Base-by-base conservation (phyloP, 2,797 vertebrate species). In the Champsocephalus esox region DNA sequence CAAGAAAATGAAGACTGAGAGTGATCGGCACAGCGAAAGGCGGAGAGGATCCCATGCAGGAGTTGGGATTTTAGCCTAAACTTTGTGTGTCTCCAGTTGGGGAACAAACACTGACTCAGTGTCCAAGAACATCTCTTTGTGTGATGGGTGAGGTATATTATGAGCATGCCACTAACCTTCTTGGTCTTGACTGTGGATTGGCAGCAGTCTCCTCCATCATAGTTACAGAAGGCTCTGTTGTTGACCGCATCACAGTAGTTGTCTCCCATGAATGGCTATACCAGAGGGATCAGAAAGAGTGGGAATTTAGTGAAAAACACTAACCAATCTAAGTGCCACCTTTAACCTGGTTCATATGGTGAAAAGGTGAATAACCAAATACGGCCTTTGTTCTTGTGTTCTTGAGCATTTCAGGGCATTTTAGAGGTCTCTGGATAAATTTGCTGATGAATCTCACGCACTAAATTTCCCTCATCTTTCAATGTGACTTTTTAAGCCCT, bases 201-300 rank as follows among this genome's bases (percentile, higher is more conserved):
- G 3, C 98, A 99, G 95, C 98, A 99, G 82, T 99, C 98, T 58
- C 98, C 98, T 69, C 97, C 98, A 6, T 99, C 98, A 0, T 99
- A 99, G 93, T 97, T 97, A 88, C 98, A 99, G 94, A 99, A 99
- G 84, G 98, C 98, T 94, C 98, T 93, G 91, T 99, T 99, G 95
- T 99, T 99, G 90, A 96, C 93, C 66, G 96, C 93, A 79, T 99
- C 98, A 90, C 98, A 99, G 94, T 99, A 99, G 94, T 97, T 99
- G 92, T 99, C 98, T 86, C 97, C 97, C 94, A 96, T 98, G 91
- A 99, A 99, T 60, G 94, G 94, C 95, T 96, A n/a, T 4, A n/a
- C 9, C 21, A 75, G 52, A 77, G 58, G 89, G 9, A 81, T 1
- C 11, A 28, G 19, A 38, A 19, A 73, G 12, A 59, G 10, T 1